Evolutionary conservation across 2,797 vertebrate species (phyloP).

Genomic region (Parauchenoglanis ngamensis): DNA sequence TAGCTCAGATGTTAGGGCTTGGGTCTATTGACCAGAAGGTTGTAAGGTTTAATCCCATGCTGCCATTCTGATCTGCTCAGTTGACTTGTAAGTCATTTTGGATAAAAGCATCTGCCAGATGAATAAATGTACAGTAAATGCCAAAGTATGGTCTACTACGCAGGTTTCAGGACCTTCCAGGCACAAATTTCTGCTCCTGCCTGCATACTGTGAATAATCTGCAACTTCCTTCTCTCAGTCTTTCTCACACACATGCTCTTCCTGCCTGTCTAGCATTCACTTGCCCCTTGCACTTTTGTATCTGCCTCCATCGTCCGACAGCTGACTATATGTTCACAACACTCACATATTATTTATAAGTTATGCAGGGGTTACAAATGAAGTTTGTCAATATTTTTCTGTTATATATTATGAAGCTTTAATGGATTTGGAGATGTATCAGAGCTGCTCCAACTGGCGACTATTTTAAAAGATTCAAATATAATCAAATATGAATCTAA

Average conservation of each 20-base stretch:
- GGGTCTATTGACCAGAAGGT: not conserved
- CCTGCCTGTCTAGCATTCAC: not conserved
- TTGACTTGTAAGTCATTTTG: not conserved
- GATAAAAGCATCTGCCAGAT: not conserved
- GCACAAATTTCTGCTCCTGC: not conserved
- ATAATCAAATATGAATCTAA: not conserved
- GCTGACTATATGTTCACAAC: not conserved
- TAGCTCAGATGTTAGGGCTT: not conserved
- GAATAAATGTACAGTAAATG: not conserved
- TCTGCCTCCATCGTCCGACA: not conserved
- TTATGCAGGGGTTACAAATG: not conserved
- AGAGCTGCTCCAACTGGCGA: not conserved
- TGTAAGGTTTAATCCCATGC: not conserved
- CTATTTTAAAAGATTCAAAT: not conserved
- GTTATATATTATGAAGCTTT: not conserved
- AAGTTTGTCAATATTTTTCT: not conserved
- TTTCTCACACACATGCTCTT: not conserved
- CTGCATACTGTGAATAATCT: not conserved
- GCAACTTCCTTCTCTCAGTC: not conserved
- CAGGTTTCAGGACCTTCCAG: not conserved
- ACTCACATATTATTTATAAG: not conserved
- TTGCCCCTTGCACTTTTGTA: not conserved
- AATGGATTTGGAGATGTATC: not conserved
- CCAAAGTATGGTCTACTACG: not conserved
- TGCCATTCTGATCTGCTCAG: not conserved